phyloP scores from a whole-genome alignment of 2,113 vertebrate genomes.

The Mohoua ochrocephala region DNA sequence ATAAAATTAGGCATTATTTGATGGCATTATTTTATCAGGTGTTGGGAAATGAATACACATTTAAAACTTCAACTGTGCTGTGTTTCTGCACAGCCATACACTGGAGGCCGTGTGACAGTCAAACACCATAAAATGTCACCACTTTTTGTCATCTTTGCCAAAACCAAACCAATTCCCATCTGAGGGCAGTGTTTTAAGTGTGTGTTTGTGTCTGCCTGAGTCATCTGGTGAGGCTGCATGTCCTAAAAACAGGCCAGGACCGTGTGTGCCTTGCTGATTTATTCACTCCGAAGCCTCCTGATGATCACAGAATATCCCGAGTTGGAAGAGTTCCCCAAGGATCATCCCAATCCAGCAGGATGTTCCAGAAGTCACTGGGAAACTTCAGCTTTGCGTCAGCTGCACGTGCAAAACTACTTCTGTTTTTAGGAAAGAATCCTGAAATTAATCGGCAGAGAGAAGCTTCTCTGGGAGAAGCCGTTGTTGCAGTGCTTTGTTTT shows the following conservation, averaged over 20 bases:
- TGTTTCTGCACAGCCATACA: not conserved
- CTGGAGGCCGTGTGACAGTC: not conserved
- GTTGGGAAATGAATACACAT: not conserved
- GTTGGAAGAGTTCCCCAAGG: not conserved
- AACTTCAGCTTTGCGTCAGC: not conserved
- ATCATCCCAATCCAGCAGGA: not conserved
- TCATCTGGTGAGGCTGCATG: not conserved
- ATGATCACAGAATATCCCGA: not conserved
- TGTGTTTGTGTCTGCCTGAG: not conserved
- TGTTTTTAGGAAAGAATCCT: not conserved
- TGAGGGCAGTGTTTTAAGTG: not conserved
- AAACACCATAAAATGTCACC: not conserved
- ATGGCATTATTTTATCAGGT: not conserved
- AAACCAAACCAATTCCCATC: not conserved
- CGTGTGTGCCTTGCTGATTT: not conserved
- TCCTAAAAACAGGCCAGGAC: not conserved
- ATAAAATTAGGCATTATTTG: not conserved
- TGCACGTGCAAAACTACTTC: rapidly evolving
- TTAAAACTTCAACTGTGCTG: not conserved
- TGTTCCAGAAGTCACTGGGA: not conserved
- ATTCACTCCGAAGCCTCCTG: not conserved
- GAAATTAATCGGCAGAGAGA: not conserved
- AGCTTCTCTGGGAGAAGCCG: not conserved
- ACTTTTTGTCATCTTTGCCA: not conserved
- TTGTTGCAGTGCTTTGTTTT: not conserved